Percentiles rank a stretch among this genome's conserved stretches.
Conservation (phyloP, 2,113 vertebrate genomes). For the Zosterops borbonicus region DNA sequence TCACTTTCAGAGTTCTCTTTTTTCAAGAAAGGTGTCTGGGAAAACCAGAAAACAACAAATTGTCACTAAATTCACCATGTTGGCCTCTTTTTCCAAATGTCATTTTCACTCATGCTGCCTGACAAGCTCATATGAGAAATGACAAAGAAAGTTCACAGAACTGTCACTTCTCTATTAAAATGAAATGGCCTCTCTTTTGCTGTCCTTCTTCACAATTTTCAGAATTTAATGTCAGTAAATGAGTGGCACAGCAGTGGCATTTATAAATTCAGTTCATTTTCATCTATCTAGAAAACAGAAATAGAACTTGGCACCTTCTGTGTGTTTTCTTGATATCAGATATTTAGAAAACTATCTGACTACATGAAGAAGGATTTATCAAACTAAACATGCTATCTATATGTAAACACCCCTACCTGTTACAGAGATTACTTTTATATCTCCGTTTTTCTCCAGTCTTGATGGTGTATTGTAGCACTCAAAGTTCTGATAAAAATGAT, state of each 20-base stretch:
- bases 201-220: conserved; percentile 52
- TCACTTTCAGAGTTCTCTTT: conserved; percentile 1
- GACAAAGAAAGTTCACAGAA: conserved; percentile 62
- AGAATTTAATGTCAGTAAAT: conserved; percentile 36
- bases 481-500: conserved; percentile 40
- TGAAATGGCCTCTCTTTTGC: conserved; percentile 56
- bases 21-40: neutral
- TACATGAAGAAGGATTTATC: conserved; percentile 10
- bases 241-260: conserved; percentile 12
- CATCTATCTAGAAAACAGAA: neutral
- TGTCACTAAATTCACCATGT: neutral
- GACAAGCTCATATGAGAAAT: conserved; percentile 50
- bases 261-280: conserved; percentile 47
- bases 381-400: conserved; percentile 50
- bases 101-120: conserved; percentile 39
- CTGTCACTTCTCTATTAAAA: conserved; percentile 59
- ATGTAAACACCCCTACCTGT: conserved; percentile 22
- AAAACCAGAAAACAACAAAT: conserved; percentile 28
- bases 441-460: conserved; percentile 9
- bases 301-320: neutral
- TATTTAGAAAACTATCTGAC: conserved; percentile 14
- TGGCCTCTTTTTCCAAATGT: conserved; percentile 28
- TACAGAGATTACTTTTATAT: conserved; percentile 41
- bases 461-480: neutral
- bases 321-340: conserved; percentile 17